These are phyloP conservation scores for Perodicticus potto DNA, from an alignment of 2,797 vertebrate genomes.

Conservation along the genomic window DNA sequence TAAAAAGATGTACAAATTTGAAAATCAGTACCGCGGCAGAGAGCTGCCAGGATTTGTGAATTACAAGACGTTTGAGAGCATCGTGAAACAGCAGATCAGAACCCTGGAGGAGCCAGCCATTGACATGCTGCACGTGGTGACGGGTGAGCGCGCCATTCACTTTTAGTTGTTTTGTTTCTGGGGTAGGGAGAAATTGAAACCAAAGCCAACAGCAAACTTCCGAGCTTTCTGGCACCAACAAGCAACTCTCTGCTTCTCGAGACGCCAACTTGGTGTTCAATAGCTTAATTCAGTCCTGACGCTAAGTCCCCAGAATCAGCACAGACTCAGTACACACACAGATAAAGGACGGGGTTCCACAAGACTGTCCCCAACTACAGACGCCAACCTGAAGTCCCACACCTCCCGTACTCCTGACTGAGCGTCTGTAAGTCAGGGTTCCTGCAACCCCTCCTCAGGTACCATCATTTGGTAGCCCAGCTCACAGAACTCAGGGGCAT, in stretches of 20 bases:
- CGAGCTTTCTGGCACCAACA: background rate
- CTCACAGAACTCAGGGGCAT: background rate
- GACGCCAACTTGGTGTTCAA: fast-evolving
- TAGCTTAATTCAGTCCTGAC: background rate
- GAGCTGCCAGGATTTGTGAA: constrained; percentile 93
- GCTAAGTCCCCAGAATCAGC: background rate
- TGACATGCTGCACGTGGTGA: constrained; percentile 85
- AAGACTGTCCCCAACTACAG: fast-evolving
- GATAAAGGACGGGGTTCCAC: fast-evolving
- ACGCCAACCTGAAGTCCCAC: background rate
- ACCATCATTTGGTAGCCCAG: background rate
- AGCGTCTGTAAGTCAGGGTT: background rate
- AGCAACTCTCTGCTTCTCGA: background rate
- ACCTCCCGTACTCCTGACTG: fast-evolving
- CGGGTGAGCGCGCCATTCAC: constrained; percentile 81
- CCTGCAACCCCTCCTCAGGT: background rate
- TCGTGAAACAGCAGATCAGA: constrained; percentile 90
- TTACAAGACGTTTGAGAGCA: constrained; percentile 92
- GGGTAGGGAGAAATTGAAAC: background rate
- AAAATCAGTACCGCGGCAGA: constrained; percentile 90
- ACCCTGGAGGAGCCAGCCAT: constrained; percentile 91
- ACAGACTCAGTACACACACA: background rate
- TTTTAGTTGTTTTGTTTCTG: background rate
- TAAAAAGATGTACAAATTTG: constrained; percentile 84
- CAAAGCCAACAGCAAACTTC: background rate